phyloP scores from a whole-genome alignment of 2,797 vertebrate genomes.

The Rhincodon typus region DNA sequence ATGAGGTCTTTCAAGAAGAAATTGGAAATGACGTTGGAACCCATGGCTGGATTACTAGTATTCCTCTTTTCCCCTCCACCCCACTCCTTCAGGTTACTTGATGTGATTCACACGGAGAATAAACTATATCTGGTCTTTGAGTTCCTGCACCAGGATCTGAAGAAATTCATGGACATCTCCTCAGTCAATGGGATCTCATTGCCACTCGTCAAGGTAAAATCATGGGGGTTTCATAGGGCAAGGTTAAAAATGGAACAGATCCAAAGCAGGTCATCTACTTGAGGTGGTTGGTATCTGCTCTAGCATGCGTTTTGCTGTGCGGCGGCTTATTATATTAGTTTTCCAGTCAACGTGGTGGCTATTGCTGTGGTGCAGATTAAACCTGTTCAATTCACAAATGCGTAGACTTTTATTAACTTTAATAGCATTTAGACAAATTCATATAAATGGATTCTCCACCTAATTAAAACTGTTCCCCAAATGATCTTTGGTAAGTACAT shows the following conservation, averaged over 20 bases:
- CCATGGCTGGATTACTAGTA: constrained; percentile 24
- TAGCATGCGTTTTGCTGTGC: background rate
- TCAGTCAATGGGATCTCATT: constrained; percentile 75
- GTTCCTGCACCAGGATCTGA: constrained; percentile 91
- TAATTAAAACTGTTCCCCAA: background rate
- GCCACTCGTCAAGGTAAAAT: constrained; percentile 79
- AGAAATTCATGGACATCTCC: constrained; percentile 93
- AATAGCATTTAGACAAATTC: background rate
- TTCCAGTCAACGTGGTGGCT: background rate
- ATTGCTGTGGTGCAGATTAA: background rate
- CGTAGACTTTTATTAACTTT: background rate
- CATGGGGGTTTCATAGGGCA: background rate
- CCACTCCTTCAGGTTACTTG: constrained; percentile 65
- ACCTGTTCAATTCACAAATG: background rate
- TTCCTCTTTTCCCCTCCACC: constrained; percentile 9
- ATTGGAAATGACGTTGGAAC: constrained; percentile 11
- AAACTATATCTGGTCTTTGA: constrained; percentile 98
- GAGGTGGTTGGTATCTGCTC: background rate
- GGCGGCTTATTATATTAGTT: background rate
- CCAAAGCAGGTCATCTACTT: background rate
- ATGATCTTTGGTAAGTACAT: background rate
- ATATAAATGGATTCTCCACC: background rate
- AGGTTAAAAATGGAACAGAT: background rate
- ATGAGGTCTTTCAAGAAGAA: constrained; percentile 9
- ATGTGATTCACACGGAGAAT: constrained; percentile 94